These are phyloP conservation scores for Petrocephalus sullivani DNA, from an alignment of 2,797 vertebrate genomes.

Conservation along the genomic window DNA sequence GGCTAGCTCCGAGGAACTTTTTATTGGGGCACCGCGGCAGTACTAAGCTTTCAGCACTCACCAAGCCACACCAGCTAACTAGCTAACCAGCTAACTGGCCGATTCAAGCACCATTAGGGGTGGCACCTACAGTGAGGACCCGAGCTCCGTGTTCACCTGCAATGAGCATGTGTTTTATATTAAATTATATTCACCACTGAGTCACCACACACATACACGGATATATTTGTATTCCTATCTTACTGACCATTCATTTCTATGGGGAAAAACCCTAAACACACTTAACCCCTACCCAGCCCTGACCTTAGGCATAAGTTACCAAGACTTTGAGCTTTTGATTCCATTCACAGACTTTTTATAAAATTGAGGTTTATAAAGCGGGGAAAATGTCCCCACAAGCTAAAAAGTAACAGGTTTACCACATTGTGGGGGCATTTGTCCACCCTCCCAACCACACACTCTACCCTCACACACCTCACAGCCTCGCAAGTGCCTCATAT, in stretches of 20 bases:
- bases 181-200: not conserved
- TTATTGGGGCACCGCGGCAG: not conserved
- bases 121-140: not conserved
- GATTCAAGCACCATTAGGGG: not conserved
- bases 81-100: not conserved
- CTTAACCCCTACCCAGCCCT: not conserved
- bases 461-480: not conserved
- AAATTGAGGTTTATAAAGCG: no score
- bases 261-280: not conserved
- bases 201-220: not conserved
- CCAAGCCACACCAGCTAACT: not conserved
- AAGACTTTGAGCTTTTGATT: not conserved
- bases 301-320: not conserved
- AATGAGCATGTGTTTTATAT: not conserved
- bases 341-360: no score
- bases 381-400: no score
- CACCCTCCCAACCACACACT: not conserved
- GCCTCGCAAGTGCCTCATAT: not conserved
- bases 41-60: not conserved
- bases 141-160: not conserved
- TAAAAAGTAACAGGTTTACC: not conserved
- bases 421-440: not conserved
- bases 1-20: not conserved
- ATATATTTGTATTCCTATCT: not conserved
- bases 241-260: not conserved